Evolutionary conservation across 1,140 invertebrate species (phyloP).

Genomic region (Asbolus verrucosus): DNA sequence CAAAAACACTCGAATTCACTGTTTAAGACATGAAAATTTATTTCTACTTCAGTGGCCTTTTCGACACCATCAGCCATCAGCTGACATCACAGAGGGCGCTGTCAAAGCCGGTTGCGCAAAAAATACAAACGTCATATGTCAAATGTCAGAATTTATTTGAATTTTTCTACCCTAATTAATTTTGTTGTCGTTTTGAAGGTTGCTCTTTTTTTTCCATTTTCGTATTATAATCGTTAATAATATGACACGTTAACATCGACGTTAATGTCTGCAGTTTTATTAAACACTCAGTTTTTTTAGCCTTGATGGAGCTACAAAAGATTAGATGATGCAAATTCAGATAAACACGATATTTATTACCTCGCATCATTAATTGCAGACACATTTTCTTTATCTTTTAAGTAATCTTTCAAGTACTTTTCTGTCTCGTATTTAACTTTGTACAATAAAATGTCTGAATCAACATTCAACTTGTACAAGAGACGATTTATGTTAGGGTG

Average conservation of each 20-base stretch:
- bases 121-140: too few relatives aligned
- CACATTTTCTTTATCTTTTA: not conserved
- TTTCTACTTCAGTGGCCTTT: constrained; percentile 2
- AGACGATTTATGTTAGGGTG: not conserved
- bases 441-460: constrained; percentile 4
- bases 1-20: not conserved
- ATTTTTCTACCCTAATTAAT: not conserved
- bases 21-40: constrained; percentile 1
- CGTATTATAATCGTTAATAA: not conserved
- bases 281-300: constrained; percentile 20
- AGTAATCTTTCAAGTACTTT: not conserved
- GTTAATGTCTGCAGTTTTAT: constrained; percentile 21
- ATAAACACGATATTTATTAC: too few relatives aligned
- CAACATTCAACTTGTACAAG: constrained; percentile 21
- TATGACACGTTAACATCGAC: constrained; percentile 4
- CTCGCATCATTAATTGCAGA: not conserved
- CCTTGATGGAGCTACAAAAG: constrained; percentile 3
- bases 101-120: too few relatives aligned
- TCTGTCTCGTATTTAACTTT: constrained; percentile 24
- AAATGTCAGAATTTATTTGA: too few relatives aligned
- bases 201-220: constrained; percentile 1
- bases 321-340: too few relatives aligned
- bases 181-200: not conserved
- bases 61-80: constrained; percentile 16
- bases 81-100: constrained; percentile 28